Evolutionary conservation across 2,888 invertebrate species (phyloP).

Genomic region (Seira musarum): DNA sequence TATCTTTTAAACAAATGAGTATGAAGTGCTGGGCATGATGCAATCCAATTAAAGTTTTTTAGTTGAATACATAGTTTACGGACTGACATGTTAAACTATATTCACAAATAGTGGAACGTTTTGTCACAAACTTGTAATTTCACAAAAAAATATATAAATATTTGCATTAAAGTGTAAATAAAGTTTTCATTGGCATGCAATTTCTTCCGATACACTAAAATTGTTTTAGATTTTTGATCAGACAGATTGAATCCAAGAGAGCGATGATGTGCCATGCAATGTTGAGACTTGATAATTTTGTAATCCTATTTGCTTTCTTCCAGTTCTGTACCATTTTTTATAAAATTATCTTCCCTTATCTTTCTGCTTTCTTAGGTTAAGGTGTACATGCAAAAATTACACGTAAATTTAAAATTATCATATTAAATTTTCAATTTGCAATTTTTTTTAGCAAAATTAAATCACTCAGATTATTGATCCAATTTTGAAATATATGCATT

Average conservation of each 20-base stretch:
- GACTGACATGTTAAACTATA: background rate
- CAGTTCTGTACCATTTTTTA: background rate
- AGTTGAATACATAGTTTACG: background rate
- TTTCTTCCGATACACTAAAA: background rate
- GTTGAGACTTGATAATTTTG: background rate
- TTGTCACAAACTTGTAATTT: background rate
- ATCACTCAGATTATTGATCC: no score
- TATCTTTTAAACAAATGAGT: background rate
- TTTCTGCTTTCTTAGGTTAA: background rate
- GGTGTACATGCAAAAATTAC: background rate
- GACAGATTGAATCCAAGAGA: background rate
- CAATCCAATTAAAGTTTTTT: constrained; percentile 35
- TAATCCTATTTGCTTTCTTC: background rate
- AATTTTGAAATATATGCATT: no score
- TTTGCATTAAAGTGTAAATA: background rate
- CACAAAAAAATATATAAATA: background rate
- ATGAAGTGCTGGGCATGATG: constrained; percentile 62
- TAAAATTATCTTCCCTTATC: background rate
- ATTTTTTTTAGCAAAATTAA: no score
- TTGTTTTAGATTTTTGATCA: no score
- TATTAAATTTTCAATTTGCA: background rate
- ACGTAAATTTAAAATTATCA: background rate
- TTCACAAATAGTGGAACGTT: no score
- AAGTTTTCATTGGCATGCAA: background rate
- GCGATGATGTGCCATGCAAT: background rate